These are phyloP conservation scores for Neolamprologus cancellatus DNA, from an alignment of 2,113 vertebrate genomes.

Conservation along the genomic window DNA sequence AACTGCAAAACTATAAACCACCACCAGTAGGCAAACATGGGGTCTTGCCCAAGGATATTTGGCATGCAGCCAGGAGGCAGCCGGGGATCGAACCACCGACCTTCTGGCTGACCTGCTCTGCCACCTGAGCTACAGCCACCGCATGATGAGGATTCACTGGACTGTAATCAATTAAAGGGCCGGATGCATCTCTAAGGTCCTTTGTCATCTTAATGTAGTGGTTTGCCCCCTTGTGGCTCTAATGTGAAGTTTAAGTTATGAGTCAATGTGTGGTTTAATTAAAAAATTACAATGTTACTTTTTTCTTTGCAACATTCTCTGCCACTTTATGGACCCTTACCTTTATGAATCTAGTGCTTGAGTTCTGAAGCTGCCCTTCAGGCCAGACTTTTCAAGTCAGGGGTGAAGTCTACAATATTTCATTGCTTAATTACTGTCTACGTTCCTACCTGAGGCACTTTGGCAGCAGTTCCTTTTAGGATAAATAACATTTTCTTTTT, in stretches of 20 bases:
- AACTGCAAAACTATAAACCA: no score
- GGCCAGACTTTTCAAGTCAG: not conserved
- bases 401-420: not conserved
- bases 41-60: no score
- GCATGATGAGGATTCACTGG: not conserved
- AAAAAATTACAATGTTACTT: not conserved
- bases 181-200: not conserved
- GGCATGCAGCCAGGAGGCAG: no score
- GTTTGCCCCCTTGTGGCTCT: not conserved
- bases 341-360: not conserved
- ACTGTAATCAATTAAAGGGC: not conserved
- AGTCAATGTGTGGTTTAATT: not conserved
- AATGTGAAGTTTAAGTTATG: not conserved
- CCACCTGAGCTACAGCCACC: not conserved
- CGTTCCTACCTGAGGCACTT: not conserved
- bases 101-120: no score
- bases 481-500: not conserved
- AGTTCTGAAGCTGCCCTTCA: not conserved
- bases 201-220: not conserved
- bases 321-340: not conserved
- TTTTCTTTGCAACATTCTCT: not conserved
- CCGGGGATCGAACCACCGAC: no score
- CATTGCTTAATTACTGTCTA: not conserved
- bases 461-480: not conserved
- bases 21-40: no score